Percentiles rank a stretch among this genome's conserved stretches.
Evolutionary conservation across 2,113 vertebrate species (phyloP).

Genomic region (Mustela nigripes): DNA sequence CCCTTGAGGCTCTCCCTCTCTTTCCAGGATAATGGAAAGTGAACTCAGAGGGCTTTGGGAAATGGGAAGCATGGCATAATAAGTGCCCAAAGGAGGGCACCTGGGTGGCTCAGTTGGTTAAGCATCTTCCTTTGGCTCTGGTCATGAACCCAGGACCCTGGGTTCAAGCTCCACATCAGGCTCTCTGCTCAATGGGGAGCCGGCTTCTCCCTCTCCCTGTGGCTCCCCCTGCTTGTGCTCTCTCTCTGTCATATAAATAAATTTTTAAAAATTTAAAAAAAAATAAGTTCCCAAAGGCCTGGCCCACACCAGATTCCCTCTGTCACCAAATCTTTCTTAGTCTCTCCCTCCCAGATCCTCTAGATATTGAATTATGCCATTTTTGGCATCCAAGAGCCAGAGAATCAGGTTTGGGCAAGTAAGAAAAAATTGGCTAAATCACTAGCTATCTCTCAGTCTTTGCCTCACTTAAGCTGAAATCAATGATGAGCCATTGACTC

Average conservation of each 20-base stretch:
- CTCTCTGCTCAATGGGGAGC: too few species aligned
- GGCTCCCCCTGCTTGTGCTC: too few species aligned
- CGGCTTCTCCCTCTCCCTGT: too few species aligned
- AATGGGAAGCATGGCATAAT: background rate
- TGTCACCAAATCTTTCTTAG: slow-evolving; percentile 27
- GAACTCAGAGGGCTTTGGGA: background rate
- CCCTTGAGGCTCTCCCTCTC: background rate
- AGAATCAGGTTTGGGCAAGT: slow-evolving; percentile 38
- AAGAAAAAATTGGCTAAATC: slow-evolving; percentile 32
- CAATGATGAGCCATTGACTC: slow-evolving; percentile 18
- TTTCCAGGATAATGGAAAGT: background rate
- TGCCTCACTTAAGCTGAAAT: slow-evolving; percentile 44
- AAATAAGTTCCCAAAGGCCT: background rate
- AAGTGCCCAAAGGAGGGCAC: background rate
- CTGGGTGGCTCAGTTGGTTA: too few species aligned
- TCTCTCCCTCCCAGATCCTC: background rate
- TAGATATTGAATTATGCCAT: background rate
- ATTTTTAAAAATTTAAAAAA: too few species aligned
- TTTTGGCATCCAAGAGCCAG: background rate
- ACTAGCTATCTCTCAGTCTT: slow-evolving; percentile 29
- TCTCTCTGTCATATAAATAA: too few species aligned
- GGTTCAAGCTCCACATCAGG: too few species aligned
- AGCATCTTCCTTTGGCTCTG: too few species aligned
- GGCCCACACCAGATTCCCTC: background rate
- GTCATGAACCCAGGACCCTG: too few species aligned